These are phyloP conservation scores for Antedon mediterranea DNA, from an alignment of 53 echinoderm and acorn worm species.

Conservation along the genomic window DNA sequence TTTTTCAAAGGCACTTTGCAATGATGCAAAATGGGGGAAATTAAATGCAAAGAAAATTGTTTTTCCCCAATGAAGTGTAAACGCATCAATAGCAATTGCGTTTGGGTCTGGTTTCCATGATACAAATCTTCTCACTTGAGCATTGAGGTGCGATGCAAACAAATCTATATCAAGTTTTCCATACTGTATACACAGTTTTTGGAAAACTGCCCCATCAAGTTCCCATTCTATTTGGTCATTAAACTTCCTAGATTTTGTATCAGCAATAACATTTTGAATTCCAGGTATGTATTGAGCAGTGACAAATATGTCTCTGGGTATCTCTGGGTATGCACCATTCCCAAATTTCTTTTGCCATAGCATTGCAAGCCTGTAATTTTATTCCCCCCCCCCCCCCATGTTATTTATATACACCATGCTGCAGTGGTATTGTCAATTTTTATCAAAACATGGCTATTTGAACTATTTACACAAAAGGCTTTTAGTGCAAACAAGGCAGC, in stretches of 20 bases:
- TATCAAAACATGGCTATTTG: too few species aligned
- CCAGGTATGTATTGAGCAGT: constrained; percentile 27
- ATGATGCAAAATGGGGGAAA: constrained; percentile 21
- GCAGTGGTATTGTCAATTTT: too few species aligned
- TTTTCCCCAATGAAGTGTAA: not conserved
- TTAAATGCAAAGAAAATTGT: constrained; percentile 35
- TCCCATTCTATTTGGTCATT: constrained; percentile 38
- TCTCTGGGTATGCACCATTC: not conserved
- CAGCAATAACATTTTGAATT: constrained; percentile 16
- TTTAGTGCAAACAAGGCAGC: too few species aligned
- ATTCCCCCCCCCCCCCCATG: constrained; percentile 21
- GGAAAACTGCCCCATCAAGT: constrained; percentile 11
- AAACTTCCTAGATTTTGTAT: constrained; percentile 25
- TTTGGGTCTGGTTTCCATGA: constrained; percentile 1
- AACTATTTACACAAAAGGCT: too few species aligned
- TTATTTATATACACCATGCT: too few species aligned
- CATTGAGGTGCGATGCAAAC: constrained; percentile 4
- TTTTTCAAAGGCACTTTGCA: constrained; percentile 11
- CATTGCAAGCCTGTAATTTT: not conserved
- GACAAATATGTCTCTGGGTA: constrained; percentile 19
- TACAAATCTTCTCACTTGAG: constrained; percentile 2
- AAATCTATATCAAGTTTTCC: not conserved
- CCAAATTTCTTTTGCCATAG: not conserved
- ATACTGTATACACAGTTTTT: not conserved
- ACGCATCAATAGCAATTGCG: not conserved